A percentile compares a stretch with the other conserved stretches of the same genome.
These are phyloP conservation scores for Halocaridina rubra DNA, from an alignment of 2,888 invertebrate species.

Conservation along the genomic window DNA sequence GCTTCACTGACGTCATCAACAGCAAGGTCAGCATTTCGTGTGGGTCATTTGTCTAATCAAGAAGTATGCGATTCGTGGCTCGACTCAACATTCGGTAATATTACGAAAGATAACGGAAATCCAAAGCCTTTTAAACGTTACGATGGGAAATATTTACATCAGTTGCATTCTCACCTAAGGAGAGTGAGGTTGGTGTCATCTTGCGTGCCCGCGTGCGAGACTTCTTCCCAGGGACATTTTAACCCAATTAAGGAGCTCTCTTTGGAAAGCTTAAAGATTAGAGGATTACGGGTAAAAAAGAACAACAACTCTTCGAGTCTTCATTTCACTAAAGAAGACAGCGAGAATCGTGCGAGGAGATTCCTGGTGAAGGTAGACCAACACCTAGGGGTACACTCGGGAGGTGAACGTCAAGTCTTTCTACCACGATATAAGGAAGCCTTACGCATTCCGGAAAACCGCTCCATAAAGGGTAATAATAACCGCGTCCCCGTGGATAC, in stretches of 20 bases:
- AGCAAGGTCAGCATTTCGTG: neutral
- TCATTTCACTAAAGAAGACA: slow-evolving; percentile 19
- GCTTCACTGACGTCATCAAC: neutral
- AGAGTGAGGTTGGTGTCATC: neutral
- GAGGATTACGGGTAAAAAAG: neutral
- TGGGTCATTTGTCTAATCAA: neutral
- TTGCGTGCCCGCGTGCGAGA: neutral
- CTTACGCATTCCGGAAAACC: neutral
- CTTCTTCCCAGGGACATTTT: neutral
- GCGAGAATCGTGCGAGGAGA: slow-evolving; percentile 18
- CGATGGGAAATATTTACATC: neutral
- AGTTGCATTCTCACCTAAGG: neutral
- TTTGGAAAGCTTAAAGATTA: slow-evolving; percentile 14
- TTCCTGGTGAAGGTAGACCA: slow-evolving; percentile 37
- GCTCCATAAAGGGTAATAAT: slow-evolving; percentile 9
- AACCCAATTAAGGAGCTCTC: neutral
- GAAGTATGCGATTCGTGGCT: neutral
- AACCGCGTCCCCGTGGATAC: slow-evolving; percentile 21
- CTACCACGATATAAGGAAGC: slow-evolving; percentile 15
- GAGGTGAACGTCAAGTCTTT: neutral
- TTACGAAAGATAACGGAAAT: neutral
- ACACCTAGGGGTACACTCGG: neutral
- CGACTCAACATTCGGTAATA: neutral
- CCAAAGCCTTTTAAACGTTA: neutral
- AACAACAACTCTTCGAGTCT: neutral